Evolutionary conservation across 2,888 invertebrate species (phyloP), one percentile per base, ranked within the genome.

Genomic region (Pantelozetes paolii): DNA sequence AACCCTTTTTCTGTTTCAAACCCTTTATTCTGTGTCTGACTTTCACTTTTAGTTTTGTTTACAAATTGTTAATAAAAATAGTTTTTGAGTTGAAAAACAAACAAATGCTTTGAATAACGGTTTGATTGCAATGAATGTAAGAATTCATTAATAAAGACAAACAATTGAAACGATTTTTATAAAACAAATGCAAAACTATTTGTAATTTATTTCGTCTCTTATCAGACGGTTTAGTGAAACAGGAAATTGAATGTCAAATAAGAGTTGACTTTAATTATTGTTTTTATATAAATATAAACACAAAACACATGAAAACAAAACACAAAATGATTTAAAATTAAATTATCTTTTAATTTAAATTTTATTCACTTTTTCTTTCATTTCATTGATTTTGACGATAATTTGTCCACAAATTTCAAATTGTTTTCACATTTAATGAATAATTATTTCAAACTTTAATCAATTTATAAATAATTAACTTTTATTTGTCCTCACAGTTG

Each of bases 71-170:
- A 6, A 8, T 36, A 11, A 8, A 36, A 15, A 45, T 45, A 9
- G 18, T 45, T 45, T 45, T 45, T 45, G 45, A 18, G 11, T 15
- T 45, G 2, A 15, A 45, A 8, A 28, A 5, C 3, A 57, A 57
- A 30, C 23, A 28, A n/a, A 15, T 57, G 28, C 1, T 23, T 13
- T 18, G 2, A 57, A 57, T 23, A 30, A 57, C 18, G 18, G 30
- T 57, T n/a, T 28, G 30, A 57, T 57, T 28, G 28, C 57, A 57
- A 30, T 57, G 57, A 57, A 57, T 23, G 57, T 18, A 30, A 15
- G n/a, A n/a, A n/a, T n/a, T 57, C 57, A 57, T 57, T 57, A 30
- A 13, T 54, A 9, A 18, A 3, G 13, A 54, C 9, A 54, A 54
- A 36, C 36, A 8, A 45, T 45, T 30, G 28, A 26, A 57, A 57